These are phyloP conservation scores for Apoda limacodes DNA, from an alignment of 2,888 invertebrate species.

Conservation along the genomic window DNA sequence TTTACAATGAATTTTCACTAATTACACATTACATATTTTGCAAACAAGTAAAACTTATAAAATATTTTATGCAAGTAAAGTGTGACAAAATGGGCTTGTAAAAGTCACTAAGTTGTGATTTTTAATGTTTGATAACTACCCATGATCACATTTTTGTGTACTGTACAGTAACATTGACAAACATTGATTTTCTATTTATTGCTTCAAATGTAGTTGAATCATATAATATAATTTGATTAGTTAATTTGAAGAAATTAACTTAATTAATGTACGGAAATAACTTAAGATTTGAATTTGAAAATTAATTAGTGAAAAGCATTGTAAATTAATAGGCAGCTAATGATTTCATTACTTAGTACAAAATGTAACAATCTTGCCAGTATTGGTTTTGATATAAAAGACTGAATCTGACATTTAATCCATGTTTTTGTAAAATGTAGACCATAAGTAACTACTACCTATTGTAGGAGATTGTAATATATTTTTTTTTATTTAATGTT, in stretches of 20 bases:
- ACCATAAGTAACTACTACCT: no score
- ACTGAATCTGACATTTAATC: conserved; percentile 59
- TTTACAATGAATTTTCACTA: conserved; percentile 49
- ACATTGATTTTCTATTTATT: no score
- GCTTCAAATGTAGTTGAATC: no score
- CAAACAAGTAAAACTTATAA: conserved; percentile 2
- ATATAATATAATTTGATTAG: no score
- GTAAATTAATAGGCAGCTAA: conserved; percentile 28
- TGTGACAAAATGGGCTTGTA: conserved; percentile 13
- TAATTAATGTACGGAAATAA: no score
- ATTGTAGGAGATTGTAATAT: no score
- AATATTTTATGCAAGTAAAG: conserved; percentile 5
- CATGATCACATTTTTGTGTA: no score
- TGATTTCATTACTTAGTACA: conserved; percentile 63
- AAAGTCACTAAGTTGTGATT: conserved; percentile 13
- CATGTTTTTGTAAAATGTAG: conserved; percentile 49
- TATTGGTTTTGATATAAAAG: conserved; percentile 68
- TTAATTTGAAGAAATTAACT: no score
- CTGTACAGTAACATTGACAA: no score
- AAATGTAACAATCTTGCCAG: conserved; percentile 68
- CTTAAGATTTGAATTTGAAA: no score
- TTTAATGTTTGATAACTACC: no score
- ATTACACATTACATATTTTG: conserved; percentile 25
- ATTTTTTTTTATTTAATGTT: no score
- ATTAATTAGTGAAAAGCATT: conserved; percentile 45